Conservation (phyloP, 1,140 invertebrate genomes). For the Limonius californicus region DNA sequence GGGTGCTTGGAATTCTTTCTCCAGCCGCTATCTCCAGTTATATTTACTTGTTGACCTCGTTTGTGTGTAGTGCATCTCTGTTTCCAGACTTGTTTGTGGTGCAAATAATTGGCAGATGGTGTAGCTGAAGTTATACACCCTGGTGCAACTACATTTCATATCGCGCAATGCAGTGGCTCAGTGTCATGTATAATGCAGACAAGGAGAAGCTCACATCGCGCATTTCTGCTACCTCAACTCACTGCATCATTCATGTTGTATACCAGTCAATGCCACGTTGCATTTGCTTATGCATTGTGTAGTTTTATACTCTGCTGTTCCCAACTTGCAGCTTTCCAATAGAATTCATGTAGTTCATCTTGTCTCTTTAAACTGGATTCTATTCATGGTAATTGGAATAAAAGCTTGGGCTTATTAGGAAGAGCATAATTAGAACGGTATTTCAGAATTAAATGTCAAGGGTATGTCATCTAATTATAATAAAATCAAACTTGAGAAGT, state of each 20-base stretch:
- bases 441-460: too few species aligned
- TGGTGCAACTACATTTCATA: not conserved
- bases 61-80: not conserved
- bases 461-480: too few species aligned
- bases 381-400: too few species aligned
- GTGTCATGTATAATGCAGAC: conserved; percentile 10
- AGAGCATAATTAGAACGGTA: too few species aligned
- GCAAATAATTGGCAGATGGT: conserved; percentile 9
- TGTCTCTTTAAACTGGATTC: too few species aligned
- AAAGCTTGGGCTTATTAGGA: too few species aligned
- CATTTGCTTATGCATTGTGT: not conserved
- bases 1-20: too few species aligned
- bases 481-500: too few species aligned
- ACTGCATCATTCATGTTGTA: conserved; percentile 1
- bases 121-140: not conserved
- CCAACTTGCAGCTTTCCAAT: not conserved
- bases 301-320: not conserved
- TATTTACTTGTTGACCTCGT: conserved; percentile 5
- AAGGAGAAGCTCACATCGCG: not conserved
- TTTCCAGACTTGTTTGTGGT: not conserved
- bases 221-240: not conserved
- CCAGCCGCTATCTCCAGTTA: not conserved
- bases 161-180: not conserved
- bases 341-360: too few species aligned
- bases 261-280: not conserved